Conservation (phyloP, 2,797 vertebrate species). For the Coregonus ussuriensis region DNA sequence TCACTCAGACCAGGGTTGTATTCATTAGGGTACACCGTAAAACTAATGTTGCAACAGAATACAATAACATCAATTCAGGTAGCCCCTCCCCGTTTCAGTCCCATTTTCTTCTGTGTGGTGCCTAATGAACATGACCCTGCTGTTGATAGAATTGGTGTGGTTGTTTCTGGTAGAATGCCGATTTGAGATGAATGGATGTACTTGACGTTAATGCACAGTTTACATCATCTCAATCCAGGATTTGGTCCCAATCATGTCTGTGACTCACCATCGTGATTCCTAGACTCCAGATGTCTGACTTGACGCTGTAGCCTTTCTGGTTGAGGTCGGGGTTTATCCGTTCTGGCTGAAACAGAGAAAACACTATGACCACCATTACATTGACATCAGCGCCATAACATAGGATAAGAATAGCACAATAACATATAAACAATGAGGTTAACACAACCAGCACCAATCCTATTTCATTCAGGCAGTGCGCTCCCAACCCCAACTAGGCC, state of each 20-base stretch:
- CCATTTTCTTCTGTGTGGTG: too few relatives aligned
- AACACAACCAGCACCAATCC: neutral
- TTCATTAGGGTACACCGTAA: neutral
- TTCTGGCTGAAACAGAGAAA: slow-evolving; percentile 82
- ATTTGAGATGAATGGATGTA: too few relatives aligned
- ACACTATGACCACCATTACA: neutral
- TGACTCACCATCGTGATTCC: slow-evolving; percentile 95
- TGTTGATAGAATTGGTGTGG: too few relatives aligned
- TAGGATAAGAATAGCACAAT: neutral
- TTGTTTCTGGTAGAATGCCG: too few relatives aligned
- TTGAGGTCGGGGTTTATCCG: slow-evolving; percentile 99
- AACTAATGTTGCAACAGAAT: too few relatives aligned
- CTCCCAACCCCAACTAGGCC: neutral
- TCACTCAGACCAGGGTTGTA: neutral
- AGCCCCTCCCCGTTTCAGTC: too few relatives aligned
- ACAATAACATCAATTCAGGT: too few relatives aligned
- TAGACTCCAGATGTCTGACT: slow-evolving; percentile 99
- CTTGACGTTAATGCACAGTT: too few relatives aligned
- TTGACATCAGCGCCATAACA: neutral
- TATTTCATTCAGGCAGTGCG: neutral
- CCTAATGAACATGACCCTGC: too few relatives aligned
- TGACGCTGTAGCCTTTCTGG: slow-evolving; percentile 98
- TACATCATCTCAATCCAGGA: too few relatives aligned
- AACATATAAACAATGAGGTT: neutral
- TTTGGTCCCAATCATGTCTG: neutral